Percentiles rank a stretch among this genome's conserved stretches.
Conservation (phyloP, 1,140 invertebrate genomes). For the Phocides pigmalion region DNA sequence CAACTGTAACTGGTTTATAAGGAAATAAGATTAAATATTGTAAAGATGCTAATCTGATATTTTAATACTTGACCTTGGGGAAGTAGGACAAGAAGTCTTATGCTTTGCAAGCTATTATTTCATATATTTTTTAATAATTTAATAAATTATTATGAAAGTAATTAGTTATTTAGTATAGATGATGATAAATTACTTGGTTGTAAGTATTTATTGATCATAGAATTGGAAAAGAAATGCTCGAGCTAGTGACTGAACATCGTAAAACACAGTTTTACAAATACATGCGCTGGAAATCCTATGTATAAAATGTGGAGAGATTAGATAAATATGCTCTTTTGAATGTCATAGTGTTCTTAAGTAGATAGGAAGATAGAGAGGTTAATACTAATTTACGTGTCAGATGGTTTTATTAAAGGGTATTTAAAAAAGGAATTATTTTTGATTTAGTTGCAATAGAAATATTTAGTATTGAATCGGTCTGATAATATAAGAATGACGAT, state of each 20-base stretch:
- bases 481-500: slow-evolving; percentile 7
- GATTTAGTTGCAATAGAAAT: slow-evolving; percentile 36
- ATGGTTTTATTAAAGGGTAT: slow-evolving; percentile 16
- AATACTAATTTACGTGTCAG: slow-evolving; percentile 53
- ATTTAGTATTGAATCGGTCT: not conserved
- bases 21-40: slow-evolving; percentile 1
- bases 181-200: slow-evolving; percentile 5
- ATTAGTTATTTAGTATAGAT: slow-evolving; percentile 24
- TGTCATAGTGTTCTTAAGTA: slow-evolving; percentile 65
- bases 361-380: slow-evolving; percentile 71
- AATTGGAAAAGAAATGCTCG: slow-evolving; percentile 15
- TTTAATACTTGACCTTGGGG: slow-evolving; percentile 9
- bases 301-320: slow-evolving; percentile 52
- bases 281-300: slow-evolving; percentile 35
- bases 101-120: slow-evolving; percentile 28
- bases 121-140: slow-evolving; percentile 26
- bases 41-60: slow-evolving; percentile 13
- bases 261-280: slow-evolving; percentile 24
- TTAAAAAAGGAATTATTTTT: slow-evolving; percentile 58
- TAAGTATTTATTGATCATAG: slow-evolving; percentile 18
- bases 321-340: slow-evolving; percentile 42
- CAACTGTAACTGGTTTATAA: slow-evolving; percentile 4
- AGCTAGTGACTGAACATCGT: slow-evolving; percentile 14
- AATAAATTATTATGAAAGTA: slow-evolving; percentile 26
- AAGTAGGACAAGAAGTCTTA: not conserved